Base-by-base conservation (phyloP, 2,797 vertebrate genomes). In the Channa striata region DNA sequence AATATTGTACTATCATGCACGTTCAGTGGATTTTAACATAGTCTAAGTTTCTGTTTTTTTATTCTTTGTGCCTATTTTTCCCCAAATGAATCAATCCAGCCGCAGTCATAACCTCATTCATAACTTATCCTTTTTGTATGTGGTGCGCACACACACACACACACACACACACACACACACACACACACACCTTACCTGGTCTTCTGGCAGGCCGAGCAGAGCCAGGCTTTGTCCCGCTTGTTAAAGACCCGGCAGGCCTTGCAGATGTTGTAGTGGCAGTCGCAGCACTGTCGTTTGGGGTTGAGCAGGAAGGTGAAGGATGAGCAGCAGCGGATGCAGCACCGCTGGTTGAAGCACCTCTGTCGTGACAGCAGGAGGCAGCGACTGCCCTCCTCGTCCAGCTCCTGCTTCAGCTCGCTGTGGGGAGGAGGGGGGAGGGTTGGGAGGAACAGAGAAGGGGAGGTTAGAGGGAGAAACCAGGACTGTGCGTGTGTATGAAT, bases 241-340 rank as follows among this genome's bases (percentile, higher is more conserved):
- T 89, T 93, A 88, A 95, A 97, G 67, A 95, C 88, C 73, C 96
- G 91, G 90, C 97, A 99, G 93, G 87, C 91, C 89, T 95, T 97
- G 93, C 97, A 99, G 82, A 99, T 90, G 50, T 96, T 97, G 92
- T 95, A 97, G 66, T 82, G 90, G 87, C 97, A 99, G 81, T 96
- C 96, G 5, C 74, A 80, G 39, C 97, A 99, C 67, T 81, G 93
- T 3, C 95, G 93, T 78, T 94, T 96, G 82, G 95, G 95, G 89
- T 97, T 98, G 89, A 98, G 93, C 14, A 99, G 93, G 82, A 98
- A 97, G 6, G 95, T 95, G 93, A 99, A 99, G 23, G 97, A 95
- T 0, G 94, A 88, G 62, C 97, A 98, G 88, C 97, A 99, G 82
- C 96, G 95, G 90, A 98, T 98, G 74, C 97, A 98, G 91, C 97